phyloP scores from a whole-genome alignment of 2,888 invertebrate genomes.

The Microplitis manilae region DNA sequence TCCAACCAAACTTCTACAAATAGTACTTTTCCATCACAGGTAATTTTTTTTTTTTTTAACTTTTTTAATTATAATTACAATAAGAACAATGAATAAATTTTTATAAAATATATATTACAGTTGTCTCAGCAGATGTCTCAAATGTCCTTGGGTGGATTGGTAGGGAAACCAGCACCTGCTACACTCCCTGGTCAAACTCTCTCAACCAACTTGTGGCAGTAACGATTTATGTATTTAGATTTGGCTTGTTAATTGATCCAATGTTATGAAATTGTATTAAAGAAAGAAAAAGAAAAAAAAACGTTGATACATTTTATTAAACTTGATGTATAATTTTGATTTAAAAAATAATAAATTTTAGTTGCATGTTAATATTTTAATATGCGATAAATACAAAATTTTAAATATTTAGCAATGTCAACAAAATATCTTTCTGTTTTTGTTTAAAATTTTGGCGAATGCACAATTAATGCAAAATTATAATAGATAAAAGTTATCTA shows the following conservation, averaged over 20 bases:
- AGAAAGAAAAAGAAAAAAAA: neutral
- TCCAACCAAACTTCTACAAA: conserved; percentile 57
- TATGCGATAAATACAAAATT: neutral
- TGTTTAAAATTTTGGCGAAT: neutral
- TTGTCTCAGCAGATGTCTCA: conserved; percentile 74
- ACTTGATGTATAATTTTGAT: neutral
- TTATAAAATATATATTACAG: conserved; percentile 51
- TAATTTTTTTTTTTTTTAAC: conserved; percentile 39
- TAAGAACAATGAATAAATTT: conserved; percentile 9
- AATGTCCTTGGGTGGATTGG: conserved; percentile 69
- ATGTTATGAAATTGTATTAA: neutral
- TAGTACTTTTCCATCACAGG: conserved; percentile 59
- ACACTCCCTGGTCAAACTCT: conserved; percentile 66
- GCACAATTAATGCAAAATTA: neutral
- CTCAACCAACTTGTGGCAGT: conserved; percentile 70
- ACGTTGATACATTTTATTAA: neutral
- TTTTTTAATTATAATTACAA: conserved; percentile 1
- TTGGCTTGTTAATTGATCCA: conserved; percentile 58
- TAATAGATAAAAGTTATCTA: neutral
- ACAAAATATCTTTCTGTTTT: neutral
- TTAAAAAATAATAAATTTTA: conserved; percentile 5
- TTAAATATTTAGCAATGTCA: neutral
- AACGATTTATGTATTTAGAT: conserved; percentile 56
- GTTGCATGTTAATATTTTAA: neutral
- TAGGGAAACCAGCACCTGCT: conserved; percentile 56